Evolutionary conservation across 2,797 vertebrate genomes (phyloP), one percentile per base, ranked within the genome.

Genomic region (Adrianichthys oophorus): DNA sequence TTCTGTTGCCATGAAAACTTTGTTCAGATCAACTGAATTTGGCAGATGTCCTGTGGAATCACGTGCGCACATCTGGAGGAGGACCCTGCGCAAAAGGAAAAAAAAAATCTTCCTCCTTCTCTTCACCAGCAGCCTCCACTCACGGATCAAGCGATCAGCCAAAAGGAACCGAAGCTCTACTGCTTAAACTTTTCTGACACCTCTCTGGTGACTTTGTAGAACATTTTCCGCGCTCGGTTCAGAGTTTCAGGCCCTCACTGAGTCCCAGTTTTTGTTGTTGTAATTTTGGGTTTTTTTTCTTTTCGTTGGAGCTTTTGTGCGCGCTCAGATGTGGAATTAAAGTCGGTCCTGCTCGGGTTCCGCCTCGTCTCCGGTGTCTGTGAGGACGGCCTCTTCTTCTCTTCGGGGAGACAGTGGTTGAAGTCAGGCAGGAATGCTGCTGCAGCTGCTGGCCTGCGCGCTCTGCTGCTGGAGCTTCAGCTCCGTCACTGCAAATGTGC

Each of bases 51-150:
- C 19, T 14, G 24, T 46, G 42, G 47, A 67, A 61, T 65, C 55
- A 72, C 68, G 69, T 71, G 41, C 70, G 69, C 77, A 85, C 87
- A 89, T 89, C 79, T 88, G 87, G 83, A 84, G 80, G 84, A 88
- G 87, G 85, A 85, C 55, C 81, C 72, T 64, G 32, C 32, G 32
- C 41, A 74, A 68, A 68, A 72, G 62, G 68, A 68, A 77, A 72
- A 64, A 74, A 70, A 68, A 49, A 42, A 18, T 48, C 53, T 53
- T 48, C 50, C 42, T 62, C 53, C 44, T 58, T 68, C 57, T 68
- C 66, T 49, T 59, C 44, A 61, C 67, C 49, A 65, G 76, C 82
- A 82, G 84, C 85, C 85, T 91, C 88, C 78, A 62, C 85, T 85
- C 65, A 65, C 63, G 47, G 62, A 64, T 8, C 68, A 70, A 56